Base-by-base conservation (phyloP, 2,888 invertebrate genomes). In the Eulithis testata region DNA sequence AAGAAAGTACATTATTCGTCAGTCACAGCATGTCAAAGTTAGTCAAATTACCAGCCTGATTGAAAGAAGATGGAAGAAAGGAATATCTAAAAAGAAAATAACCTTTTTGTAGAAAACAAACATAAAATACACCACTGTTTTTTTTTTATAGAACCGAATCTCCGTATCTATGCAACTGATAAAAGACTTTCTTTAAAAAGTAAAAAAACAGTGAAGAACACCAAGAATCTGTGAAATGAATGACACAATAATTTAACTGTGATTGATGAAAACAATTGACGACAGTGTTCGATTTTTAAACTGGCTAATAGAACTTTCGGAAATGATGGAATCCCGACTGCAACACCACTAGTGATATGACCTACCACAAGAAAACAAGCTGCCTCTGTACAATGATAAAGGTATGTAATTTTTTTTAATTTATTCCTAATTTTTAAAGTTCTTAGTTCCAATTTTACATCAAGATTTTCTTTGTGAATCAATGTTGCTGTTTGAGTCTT, bases 381-480 rank as follows among this genome's bases (percentile, higher is more conserved):
- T 89, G 88, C 74, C 77, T 70, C 74, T 74, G 77, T 80, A 85
- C 73, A 84, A 89, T 89, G 89, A 88, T 83, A 87, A 79, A 85
- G 88, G 89, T 89, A 68, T 27, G 82, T 73, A 8, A n/a, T 31
- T 31, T 31, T 31, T 5, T 31, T n/a, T n/a, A n/a, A n/a, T n/a
- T n/a, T n/a, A n/a, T n/a, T n/a, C n/a, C n/a, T n/a, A n/a, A n/a
- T n/a, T n/a, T n/a, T n/a, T n/a, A n/a, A n/a, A n/a, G n/a, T n/a
- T n/a, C n/a, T n/a, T n/a, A n/a, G n/a, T n/a, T n/a, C n/a, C n/a
- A n/a, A n/a, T n/a, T n/a, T n/a, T n/a, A n/a, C n/a, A n/a, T n/a
- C n/a, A n/a, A n/a, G n/a, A n/a, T n/a, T n/a, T n/a, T n/a, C n/a
- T n/a, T n/a, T n/a, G n/a, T n/a, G n/a, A n/a, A n/a, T n/a, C n/a